Base-by-base conservation (phyloP, 2,797 vertebrate genomes). In the Vipera ursinii region DNA sequence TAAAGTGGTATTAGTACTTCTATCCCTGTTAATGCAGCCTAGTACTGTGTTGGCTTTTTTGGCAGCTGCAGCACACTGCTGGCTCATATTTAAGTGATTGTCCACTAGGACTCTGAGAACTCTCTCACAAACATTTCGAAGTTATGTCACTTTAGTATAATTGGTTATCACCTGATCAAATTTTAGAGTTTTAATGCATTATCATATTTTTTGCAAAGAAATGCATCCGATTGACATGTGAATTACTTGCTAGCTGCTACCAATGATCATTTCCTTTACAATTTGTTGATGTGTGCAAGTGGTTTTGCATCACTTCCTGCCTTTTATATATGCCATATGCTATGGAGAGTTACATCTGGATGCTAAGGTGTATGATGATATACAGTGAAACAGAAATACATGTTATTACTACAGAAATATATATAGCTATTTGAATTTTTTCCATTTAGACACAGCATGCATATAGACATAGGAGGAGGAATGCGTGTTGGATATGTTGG, bases 161-260 rank as follows among this genome's bases (percentile, higher is more conserved):
- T 0, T 15, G 32, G 38, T 59, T 53, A 78, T 17, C 48, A 78
- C 22, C 78, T 51, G 0, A 0, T 24, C 60, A 12, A 4, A 63
- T n/a, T 7, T 48, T 69, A 78, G 44, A 57, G 6, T 48, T 89
- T 60, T 88, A 78, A n/a, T 26, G 57, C 38, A 91, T 13, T 15
- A 88, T 22, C 48, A 44, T 44, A 78, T 78, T 78, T 78, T 38
- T 78, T 78, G 17, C 69, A 38, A 44, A 44, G 69, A 78, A 38
- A 32, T 78, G 17, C 17, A 44, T 38, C 44, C 26, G 3, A 4
- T 20, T 59, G 56, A 32, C 51, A 73, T 44, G 15, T 59, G n/a
- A 17, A 87, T 20, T 28, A 88, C 57, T 91, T 69, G 61, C 89
- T 44, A 90, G 53, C 26, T 51, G 14, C n/a, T 63, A 53, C 61